phyloP scores from a whole-genome alignment of 2,888 invertebrate species.

The Adineta ricciae region DNA sequence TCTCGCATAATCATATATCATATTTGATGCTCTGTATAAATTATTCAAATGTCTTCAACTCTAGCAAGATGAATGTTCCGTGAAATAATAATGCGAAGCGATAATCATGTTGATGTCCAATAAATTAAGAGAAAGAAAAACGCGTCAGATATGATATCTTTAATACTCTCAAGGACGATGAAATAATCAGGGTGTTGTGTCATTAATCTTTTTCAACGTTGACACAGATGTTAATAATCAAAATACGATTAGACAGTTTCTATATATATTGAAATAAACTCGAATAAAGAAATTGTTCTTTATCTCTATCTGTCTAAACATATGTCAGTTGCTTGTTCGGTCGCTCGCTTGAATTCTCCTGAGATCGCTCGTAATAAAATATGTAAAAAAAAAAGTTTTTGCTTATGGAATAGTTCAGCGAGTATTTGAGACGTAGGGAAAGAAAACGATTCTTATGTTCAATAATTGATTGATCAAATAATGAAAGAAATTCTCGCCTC shows the following conservation, averaged over 20 bases:
- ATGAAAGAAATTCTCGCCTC: too few relatives aligned
- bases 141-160: too few relatives aligned
- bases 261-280: not conserved
- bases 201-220: not conserved
- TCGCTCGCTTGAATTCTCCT: not conserved
- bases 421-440: not conserved
- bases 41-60: not conserved
- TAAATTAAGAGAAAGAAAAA: not conserved
- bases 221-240: not conserved
- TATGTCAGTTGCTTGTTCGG: not conserved
- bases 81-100: too few relatives aligned
- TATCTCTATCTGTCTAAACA: not conserved
- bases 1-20: not conserved
- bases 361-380: not conserved
- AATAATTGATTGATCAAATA: not conserved
- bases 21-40: not conserved
- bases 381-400: not conserved
- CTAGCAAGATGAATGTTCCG: not conserved
- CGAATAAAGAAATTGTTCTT: too few relatives aligned
- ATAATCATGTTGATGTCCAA: too few relatives aligned
- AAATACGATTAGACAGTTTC: not conserved
- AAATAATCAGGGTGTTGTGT: not conserved
- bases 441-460: not conserved
- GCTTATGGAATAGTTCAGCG: not conserved
- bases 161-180: not conserved